Conservation (phyloP, 2,113 vertebrate genomes). For the Calyptommatus sinebrachiatus region DNA sequence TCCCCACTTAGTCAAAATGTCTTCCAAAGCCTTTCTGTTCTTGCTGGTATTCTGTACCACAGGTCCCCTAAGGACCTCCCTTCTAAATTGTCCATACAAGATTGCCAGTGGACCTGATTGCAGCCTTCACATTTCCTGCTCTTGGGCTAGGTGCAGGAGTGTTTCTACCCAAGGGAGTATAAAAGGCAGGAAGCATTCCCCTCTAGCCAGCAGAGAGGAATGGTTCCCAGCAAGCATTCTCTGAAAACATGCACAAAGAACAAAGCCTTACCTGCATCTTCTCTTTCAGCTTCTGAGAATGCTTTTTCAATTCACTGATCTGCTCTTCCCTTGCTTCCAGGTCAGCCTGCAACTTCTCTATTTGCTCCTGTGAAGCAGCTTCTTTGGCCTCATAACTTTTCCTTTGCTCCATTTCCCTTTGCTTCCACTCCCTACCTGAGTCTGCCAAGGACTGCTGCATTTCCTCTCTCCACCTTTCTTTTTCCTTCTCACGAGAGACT, state of each 20-base stretch:
- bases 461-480: constrained; percentile 73
- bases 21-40: too few relatives aligned
- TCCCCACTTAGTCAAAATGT: too few relatives aligned
- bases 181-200: too few relatives aligned
- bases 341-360: constrained; percentile 84
- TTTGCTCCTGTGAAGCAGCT: constrained; percentile 76
- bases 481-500: constrained; percentile 71
- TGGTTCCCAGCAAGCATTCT: neutral
- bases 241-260: too few relatives aligned
- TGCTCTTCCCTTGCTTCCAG: constrained; percentile 81
- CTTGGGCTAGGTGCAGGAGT: too few relatives aligned
- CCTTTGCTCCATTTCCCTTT: constrained; percentile 83
- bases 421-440: constrained; percentile 79
- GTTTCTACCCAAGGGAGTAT: too few relatives aligned
- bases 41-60: too few relatives aligned
- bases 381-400: constrained; percentile 77
- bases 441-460: constrained; percentile 77
- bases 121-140: neutral
- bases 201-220: too few relatives aligned
- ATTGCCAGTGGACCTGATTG: constrained; percentile 21
- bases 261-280: constrained; percentile 80
- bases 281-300: constrained; percentile 85
- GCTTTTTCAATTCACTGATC: constrained; percentile 82
- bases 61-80: too few relatives aligned
- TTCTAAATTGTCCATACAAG: neutral